Evolutionary conservation across 1,140 invertebrate species (phyloP).

Genomic region (Latrodectus geometricus): DNA sequence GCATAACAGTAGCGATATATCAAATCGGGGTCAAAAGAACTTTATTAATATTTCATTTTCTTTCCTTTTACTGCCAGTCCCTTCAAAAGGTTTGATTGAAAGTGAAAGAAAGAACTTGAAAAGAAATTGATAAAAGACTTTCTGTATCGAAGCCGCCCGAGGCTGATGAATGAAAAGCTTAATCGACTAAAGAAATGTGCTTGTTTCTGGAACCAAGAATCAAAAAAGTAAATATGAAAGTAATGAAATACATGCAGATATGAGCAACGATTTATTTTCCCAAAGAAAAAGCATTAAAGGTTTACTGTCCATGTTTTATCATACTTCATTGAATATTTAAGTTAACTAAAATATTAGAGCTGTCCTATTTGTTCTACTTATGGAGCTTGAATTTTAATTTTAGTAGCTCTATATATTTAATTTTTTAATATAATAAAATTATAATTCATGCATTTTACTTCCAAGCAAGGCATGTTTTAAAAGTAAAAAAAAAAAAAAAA

Average conservation of each 20-base stretch:
- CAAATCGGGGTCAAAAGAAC: too few relatives aligned
- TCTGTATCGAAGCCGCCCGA: slow-evolving; percentile 31
- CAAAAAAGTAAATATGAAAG: not conserved
- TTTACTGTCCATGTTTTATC: not conserved
- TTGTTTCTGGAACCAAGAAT: slow-evolving; percentile 23
- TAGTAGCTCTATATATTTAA: too few relatives aligned
- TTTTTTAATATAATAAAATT: too few relatives aligned
- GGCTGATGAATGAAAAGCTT: slow-evolving; percentile 41
- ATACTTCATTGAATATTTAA: not conserved
- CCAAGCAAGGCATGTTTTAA: too few relatives aligned
- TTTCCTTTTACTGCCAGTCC: too few relatives aligned
- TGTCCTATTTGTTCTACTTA: too few relatives aligned
- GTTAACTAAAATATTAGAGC: not conserved
- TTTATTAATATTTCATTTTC: too few relatives aligned
- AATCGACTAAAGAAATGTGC: slow-evolving; percentile 37
- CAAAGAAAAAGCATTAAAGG: not conserved
- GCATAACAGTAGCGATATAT: too few relatives aligned
- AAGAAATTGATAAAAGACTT: slow-evolving; percentile 34
- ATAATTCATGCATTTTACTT: too few relatives aligned
- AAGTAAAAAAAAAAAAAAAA: too few relatives aligned
- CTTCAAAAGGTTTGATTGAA: not conserved
- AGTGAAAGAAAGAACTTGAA: not conserved
- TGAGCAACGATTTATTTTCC: slow-evolving; percentile 9
- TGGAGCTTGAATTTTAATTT: too few relatives aligned
- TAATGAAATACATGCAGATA: slow-evolving; percentile 1